A percentile compares a stretch with the other conserved stretches of the same genome.
phyloP scores from a whole-genome alignment of 2,797 vertebrate genomes.

The Avahi laniger region DNA sequence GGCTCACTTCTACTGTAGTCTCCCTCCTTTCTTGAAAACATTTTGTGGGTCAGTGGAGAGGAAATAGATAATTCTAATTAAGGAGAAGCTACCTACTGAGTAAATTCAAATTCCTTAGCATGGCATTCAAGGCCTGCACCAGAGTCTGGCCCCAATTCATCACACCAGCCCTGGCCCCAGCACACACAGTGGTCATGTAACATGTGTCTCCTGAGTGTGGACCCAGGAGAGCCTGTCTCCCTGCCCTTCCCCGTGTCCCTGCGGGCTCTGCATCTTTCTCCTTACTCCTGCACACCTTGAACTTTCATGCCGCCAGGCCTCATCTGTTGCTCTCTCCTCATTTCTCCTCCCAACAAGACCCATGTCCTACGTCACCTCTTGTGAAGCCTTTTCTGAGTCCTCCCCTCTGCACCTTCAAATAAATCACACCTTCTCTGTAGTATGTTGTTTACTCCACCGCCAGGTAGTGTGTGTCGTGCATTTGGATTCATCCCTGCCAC shows the following conservation, averaged over 20 bases:
- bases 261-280: background rate
- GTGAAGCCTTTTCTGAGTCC: background rate
- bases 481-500: background rate
- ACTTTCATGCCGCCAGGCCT: background rate
- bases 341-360: background rate
- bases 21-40: background rate
- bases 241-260: rapidly evolving
- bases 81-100: background rate
- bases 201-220: background rate
- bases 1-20: background rate
- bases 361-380: background rate
- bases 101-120: background rate
- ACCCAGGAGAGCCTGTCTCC: background rate
- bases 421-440: background rate
- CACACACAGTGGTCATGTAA: rapidly evolving
- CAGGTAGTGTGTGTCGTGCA: rapidly evolving
- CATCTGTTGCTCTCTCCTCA: background rate
- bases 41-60: background rate
- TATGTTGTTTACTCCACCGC: too few species aligned
- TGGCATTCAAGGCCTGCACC: background rate
- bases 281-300: background rate
- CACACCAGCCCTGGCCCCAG: background rate
- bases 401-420: background rate
- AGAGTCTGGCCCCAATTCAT: background rate
- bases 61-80: background rate